phyloP scores from a whole-genome alignment of 1,140 invertebrate species.

The Armadillidium nasatum region DNA sequence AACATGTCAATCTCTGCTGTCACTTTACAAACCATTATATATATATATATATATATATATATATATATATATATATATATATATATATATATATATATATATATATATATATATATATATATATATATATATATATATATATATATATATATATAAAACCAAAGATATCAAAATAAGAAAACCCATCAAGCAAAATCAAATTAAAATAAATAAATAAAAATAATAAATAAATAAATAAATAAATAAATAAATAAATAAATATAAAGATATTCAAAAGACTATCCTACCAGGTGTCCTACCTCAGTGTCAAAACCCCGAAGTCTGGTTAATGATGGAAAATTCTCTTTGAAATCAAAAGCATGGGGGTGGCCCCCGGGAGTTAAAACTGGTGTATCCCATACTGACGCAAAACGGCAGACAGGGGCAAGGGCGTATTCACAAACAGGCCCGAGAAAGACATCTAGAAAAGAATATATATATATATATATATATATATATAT shows the following conservation, averaged over 20 bases:
- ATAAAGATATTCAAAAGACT: no score
- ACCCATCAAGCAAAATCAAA: no score
- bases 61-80: neutral
- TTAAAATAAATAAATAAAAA: no score
- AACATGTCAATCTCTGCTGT: neutral
- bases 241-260: no score
- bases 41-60: neutral
- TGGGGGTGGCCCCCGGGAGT: conserved; percentile 78
- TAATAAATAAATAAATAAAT: no score
- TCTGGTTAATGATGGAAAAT: conserved; percentile 72
- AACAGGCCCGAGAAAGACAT: conserved; percentile 79
- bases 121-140: neutral
- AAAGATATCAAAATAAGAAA: no score
- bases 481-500: no score
- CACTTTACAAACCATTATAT: neutral
- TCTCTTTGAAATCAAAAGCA: conserved; percentile 65
- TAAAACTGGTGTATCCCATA: conserved; percentile 82
- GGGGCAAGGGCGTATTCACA: conserved; percentile 89
- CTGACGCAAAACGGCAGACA: conserved; percentile 75
- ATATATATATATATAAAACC: neutral
- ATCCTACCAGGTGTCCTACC: conserved; percentile 29
- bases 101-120: conserved; percentile 6
- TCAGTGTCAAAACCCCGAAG: conserved; percentile 71
- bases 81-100: conserved; percentile 6
- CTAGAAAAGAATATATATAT: no score